These are phyloP conservation scores for Drosophila mimica DNA, from an alignment of 2,888 invertebrate species.

Conservation along the genomic window DNA sequence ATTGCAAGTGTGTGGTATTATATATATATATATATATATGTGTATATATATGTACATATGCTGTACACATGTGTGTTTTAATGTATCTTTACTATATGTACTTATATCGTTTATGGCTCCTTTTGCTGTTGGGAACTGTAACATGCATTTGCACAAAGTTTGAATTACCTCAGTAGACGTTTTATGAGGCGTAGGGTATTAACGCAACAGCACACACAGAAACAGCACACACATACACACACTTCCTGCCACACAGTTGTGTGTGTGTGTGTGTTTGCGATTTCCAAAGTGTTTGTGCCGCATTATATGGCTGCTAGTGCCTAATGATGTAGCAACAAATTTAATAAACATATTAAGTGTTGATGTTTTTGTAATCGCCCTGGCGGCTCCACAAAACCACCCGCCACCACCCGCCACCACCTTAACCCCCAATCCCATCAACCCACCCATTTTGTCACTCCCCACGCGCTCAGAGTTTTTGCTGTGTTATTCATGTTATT, in stretches of 20 bases:
- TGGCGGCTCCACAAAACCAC: slow-evolving; percentile 38
- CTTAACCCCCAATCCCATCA: neutral
- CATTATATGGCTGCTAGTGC: slow-evolving; percentile 79
- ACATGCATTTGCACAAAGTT: slow-evolving; percentile 55
- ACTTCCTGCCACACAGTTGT: neutral
- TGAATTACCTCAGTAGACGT: slow-evolving; percentile 57
- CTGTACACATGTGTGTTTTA: neutral
- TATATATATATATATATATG: neutral
- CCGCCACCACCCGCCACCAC: slow-evolving; percentile 12
- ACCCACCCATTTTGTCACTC: neutral
- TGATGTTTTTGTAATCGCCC: slow-evolving; percentile 78
- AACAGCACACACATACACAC: neutral
- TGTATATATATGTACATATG: neutral
- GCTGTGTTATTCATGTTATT: slow-evolving; percentile 41
- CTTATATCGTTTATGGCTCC: slow-evolving; percentile 39
- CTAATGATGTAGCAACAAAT: slow-evolving; percentile 82
- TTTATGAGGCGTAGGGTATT: slow-evolving; percentile 69
- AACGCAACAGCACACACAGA: slow-evolving; percentile 18
- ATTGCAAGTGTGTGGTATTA: neutral
- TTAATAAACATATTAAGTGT: slow-evolving; percentile 82
- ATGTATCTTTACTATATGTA: neutral
- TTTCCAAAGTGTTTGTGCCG: slow-evolving; percentile 66
- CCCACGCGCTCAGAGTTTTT: slow-evolving; percentile 23
- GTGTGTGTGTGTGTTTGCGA: slow-evolving; percentile 18
- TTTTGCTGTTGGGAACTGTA: slow-evolving; percentile 43